Evolutionary conservation across 2,888 invertebrate species (phyloP).

Genomic region (Gasteruption jaculator): DNA sequence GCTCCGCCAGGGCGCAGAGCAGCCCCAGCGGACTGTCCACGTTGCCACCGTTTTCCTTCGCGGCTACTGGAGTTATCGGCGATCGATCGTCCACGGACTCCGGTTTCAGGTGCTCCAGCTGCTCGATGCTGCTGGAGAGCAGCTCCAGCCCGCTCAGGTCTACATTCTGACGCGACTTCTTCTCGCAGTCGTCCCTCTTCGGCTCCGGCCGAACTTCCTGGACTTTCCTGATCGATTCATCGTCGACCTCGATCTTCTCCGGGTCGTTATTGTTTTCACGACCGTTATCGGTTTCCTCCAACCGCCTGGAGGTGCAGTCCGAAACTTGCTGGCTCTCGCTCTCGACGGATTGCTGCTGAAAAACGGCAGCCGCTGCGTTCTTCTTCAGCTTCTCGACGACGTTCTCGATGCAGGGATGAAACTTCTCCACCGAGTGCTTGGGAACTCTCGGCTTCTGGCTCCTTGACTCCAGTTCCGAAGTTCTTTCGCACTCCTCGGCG

Average conservation of each 20-base stretch:
- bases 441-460: constrained; percentile 21
- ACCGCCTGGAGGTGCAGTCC: too few relatives aligned
- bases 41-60: constrained; percentile 51
- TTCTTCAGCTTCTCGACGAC: constrained; percentile 47
- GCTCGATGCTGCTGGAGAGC: constrained; percentile 80
- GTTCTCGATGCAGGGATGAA: constrained; percentile 43
- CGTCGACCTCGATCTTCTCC: constrained; percentile 5
- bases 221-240: constrained; percentile 6
- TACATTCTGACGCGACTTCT: constrained; percentile 43
- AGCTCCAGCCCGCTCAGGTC: constrained; percentile 79
- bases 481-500: constrained; percentile 18
- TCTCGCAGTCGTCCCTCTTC: constrained; percentile 13
- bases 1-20: constrained; percentile 80
- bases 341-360: constrained; percentile 22
- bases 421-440: constrained; percentile 31
- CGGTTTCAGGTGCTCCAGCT: constrained; percentile 60
- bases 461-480: too few relatives aligned
- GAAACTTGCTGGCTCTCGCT: background rate
- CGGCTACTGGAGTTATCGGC: constrained; percentile 38
- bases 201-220: background rate
- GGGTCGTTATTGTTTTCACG: too few relatives aligned
- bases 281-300: background rate
- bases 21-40: constrained; percentile 58
- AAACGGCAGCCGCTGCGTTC: constrained; percentile 39
- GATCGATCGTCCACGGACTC: constrained; percentile 30